phyloP scores from a whole-genome alignment of 2,113 vertebrate species.

The Myodes glareolus region DNA sequence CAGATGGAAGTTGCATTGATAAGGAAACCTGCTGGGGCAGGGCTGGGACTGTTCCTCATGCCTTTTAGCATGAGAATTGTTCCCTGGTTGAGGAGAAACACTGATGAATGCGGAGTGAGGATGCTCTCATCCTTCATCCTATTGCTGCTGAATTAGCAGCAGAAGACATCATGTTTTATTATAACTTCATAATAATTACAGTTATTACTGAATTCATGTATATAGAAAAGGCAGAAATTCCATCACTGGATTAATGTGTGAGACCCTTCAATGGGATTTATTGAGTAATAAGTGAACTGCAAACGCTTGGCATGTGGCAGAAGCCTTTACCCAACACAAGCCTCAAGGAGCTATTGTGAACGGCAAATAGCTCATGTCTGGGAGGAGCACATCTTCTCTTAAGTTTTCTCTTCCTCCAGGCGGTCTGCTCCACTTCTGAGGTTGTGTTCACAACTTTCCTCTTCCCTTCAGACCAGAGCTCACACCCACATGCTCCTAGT shows the following conservation, averaged over 20 bases:
- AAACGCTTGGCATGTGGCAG: constrained; percentile 65
- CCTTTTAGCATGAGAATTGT: not conserved
- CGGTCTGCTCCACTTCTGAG: constrained; percentile 26
- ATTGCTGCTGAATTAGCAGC: constrained; percentile 83
- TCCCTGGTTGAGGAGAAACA: not conserved
- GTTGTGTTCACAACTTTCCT: not conserved
- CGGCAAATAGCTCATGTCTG: not conserved
- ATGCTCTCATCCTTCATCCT: constrained; percentile 82
- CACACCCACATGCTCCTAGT: not conserved
- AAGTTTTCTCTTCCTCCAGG: constrained; percentile 44
- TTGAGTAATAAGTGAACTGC: constrained; percentile 75
- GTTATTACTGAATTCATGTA: constrained; percentile 85
- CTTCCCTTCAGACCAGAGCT: not conserved
- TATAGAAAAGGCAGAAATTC: constrained; percentile 84
- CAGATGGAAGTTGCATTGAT: not conserved
- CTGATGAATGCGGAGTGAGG: constrained; percentile 21
- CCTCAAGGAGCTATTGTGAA: not conserved
- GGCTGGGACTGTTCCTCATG: not conserved
- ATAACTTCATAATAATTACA: constrained; percentile 88
- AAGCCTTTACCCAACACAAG: not conserved
- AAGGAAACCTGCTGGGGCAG: rapidly evolving
- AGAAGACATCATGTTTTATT: constrained; percentile 85
- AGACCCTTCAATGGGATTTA: constrained; percentile 74
- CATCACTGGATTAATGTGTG: constrained; percentile 82
- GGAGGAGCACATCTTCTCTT: not conserved